Evolutionary conservation across 2,888 invertebrate genomes (phyloP).

Genomic region (Microchrysa polita): DNA sequence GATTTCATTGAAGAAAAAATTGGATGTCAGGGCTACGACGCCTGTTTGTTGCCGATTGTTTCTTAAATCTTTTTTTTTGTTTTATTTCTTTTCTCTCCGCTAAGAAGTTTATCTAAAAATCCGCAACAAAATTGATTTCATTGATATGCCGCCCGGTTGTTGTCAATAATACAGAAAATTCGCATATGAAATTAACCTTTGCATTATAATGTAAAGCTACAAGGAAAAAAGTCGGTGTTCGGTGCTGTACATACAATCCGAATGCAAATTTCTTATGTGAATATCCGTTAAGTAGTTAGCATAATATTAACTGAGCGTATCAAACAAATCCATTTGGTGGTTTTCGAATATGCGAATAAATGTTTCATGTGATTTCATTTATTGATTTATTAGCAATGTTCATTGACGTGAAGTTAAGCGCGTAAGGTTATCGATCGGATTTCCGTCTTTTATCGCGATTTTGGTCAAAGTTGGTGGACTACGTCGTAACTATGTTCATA

Average conservation of each 20-base stretch:
- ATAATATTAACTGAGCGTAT: background rate
- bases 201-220: slow-evolving; percentile 8
- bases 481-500: too few species aligned
- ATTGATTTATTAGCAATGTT: slow-evolving; percentile 1
- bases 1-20: slow-evolving; percentile 25
- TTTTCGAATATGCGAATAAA: background rate
- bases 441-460: slow-evolving; percentile 9
- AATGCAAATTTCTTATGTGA: too few species aligned
- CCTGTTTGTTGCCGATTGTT: too few species aligned
- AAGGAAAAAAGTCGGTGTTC: too few species aligned
- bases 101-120: slow-evolving; percentile 37
- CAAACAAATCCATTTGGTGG: background rate
- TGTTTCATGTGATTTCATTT: background rate
- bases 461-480: background rate
- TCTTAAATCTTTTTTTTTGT: too few species aligned
- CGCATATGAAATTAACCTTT: background rate
- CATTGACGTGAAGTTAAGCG: background rate
- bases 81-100: background rate
- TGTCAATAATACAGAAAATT: too few species aligned
- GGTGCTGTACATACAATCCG: too few species aligned
- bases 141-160: background rate
- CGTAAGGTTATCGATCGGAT: background rate
- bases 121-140: slow-evolving; percentile 28
- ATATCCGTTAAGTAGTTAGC: too few species aligned
- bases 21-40: slow-evolving; percentile 34